A percentile compares a stretch with the other conserved stretches of the same genome.
phyloP scores from a whole-genome alignment of 2,113 vertebrate genomes.

The Nibea coibor region DNA sequence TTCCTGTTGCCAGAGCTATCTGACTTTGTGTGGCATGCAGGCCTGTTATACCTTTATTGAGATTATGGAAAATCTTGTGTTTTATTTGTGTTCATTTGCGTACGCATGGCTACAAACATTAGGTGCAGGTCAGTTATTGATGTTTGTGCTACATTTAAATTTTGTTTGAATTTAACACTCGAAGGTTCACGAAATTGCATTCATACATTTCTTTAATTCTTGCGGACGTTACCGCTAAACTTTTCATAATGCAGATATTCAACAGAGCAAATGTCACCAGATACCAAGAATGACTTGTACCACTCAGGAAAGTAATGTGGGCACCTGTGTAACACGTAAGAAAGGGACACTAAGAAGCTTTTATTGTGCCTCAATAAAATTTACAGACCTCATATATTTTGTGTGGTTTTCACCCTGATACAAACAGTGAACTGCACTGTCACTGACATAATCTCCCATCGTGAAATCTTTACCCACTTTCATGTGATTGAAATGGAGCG shows the following conservation, averaged over 20 bases:
- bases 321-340: not conserved
- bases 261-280: not conserved
- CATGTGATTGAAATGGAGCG: not conserved
- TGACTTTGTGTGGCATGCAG: constrained; percentile 45
- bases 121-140: not conserved
- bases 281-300: not conserved
- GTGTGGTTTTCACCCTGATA: not conserved
- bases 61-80: constrained; percentile 7
- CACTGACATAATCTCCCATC: not conserved
- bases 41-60: constrained; percentile 49
- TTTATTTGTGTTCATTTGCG: not conserved
- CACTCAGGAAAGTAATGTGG: not conserved
- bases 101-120: not conserved
- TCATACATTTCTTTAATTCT: not conserved
- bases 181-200: not conserved
- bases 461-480: not conserved
- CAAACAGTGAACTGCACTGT: not conserved
- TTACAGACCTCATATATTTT: too few relatives aligned
- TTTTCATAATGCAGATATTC: not conserved
- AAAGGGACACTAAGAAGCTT: not conserved
- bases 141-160: not conserved
- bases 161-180: too few relatives aligned
- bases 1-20: constrained; percentile 49
- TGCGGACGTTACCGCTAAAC: not conserved
- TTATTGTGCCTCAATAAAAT: not conserved